Percentiles rank a stretch among this genome's conserved stretches.
phyloP scores from a whole-genome alignment of 53 echinoderm and acorn worm species.

The Zoroaster sp. region DNA sequence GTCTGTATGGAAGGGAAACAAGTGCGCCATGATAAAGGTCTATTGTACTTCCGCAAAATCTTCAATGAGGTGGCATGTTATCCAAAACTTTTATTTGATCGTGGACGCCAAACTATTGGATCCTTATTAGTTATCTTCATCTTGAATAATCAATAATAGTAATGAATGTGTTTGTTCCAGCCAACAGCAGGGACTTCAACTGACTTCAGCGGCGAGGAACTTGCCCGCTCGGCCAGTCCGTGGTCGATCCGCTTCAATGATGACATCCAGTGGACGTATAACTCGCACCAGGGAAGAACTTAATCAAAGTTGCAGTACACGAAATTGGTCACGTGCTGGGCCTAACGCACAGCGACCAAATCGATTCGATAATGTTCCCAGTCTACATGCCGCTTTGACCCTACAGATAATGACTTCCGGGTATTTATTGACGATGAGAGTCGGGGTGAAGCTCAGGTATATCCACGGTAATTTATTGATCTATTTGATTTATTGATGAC shows the following conservation, averaged over 20 bases:
- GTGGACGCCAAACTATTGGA: no score
- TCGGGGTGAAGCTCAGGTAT: not conserved
- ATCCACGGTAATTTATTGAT: conserved; percentile 34
- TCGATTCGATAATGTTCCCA: conserved; percentile 78
- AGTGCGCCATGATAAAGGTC: no score
- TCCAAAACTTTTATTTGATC: no score
- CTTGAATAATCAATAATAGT: no score
- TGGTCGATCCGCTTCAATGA: conserved; percentile 75
- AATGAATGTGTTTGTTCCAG: not conserved
- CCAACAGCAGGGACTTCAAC: conserved; percentile 12
- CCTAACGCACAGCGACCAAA: conserved; percentile 53
- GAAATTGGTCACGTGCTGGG: conserved; percentile 94
- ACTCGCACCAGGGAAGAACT: conserved; percentile 72
- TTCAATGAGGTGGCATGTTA: no score
- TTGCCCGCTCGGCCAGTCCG: conserved; percentile 13
- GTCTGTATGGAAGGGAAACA: no score
- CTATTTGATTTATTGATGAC: no score
- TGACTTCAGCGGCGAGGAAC: conserved; percentile 29
- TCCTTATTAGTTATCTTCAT: no score
- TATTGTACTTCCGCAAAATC: no score
- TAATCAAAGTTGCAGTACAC: conserved; percentile 82
- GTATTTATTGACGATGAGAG: not conserved
- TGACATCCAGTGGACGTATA: conserved; percentile 69
- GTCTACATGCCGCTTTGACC: not conserved
- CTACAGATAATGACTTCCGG: not conserved